Percentiles rank a stretch among this genome's conserved stretches.
These are phyloP conservation scores for Parasteatoda lunata DNA, from an alignment of 2,888 invertebrate species.

Conservation along the genomic window DNA sequence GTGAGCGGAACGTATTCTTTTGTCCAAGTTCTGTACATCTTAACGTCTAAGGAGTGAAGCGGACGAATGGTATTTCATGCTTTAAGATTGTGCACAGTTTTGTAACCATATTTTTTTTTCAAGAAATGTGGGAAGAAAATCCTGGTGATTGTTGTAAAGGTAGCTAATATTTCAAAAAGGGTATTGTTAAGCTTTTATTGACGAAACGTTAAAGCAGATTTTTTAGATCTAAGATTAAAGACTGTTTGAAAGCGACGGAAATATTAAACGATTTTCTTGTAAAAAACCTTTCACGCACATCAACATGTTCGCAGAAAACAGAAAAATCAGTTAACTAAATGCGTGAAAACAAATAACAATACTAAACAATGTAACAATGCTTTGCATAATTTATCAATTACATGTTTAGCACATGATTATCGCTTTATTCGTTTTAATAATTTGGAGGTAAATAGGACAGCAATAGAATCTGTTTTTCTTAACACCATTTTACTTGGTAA, in stretches of 20 bases:
- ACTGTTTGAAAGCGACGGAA: neutral
- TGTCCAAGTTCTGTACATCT: constrained; percentile 16
- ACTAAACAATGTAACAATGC: no score
- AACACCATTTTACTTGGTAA: no score
- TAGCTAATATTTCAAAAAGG: constrained; percentile 17
- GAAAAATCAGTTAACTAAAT: no score
- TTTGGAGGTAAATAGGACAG: no score
- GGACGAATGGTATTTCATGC: neutral
- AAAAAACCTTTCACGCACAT: neutral
- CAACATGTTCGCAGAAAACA: no score
- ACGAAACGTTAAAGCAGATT: neutral
- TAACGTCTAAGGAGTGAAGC: constrained; percentile 26
- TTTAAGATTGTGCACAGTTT: constrained; percentile 51
- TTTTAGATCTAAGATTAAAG: neutral
- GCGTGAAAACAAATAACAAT: no score
- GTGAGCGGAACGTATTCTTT: constrained; percentile 42
- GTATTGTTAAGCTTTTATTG: constrained; percentile 21
- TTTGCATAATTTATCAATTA: no score
- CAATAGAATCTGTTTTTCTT: no score
- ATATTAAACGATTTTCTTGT: neutral
- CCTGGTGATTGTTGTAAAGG: constrained; percentile 10
- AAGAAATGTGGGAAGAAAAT: constrained; percentile 18
- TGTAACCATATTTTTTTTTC: constrained; percentile 34
- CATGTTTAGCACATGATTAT: no score
- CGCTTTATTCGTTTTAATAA: no score